Percentiles rank a stretch among this genome's conserved stretches.
Conservation (phyloP, 2,113 vertebrate species). For the Paradoxurus hermaphroditus region DNA sequence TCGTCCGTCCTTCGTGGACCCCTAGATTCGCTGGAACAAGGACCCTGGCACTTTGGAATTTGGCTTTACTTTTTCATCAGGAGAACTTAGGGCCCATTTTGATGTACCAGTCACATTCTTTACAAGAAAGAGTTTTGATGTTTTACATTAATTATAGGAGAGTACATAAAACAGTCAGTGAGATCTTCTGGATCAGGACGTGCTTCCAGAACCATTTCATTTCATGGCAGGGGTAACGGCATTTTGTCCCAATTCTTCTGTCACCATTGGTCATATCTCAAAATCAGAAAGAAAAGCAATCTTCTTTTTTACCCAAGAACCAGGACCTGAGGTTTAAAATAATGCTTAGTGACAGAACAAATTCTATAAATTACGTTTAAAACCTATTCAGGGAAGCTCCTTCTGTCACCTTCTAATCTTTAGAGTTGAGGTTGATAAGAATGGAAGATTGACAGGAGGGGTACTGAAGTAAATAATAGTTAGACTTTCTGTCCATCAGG, state of each 20-base stretch:
- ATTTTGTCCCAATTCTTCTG: not conserved
- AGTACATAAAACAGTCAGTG: not conserved
- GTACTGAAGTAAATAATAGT: not conserved
- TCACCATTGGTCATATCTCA: not conserved
- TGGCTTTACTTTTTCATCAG: not conserved
- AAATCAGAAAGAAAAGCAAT: not conserved
- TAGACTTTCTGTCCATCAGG: not conserved
- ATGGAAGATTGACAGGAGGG: not conserved
- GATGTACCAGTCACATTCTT: not conserved
- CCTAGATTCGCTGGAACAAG: no score
- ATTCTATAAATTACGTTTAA: not conserved
- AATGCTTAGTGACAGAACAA: not conserved
- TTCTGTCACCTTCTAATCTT: not conserved
- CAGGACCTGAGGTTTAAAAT: not conserved
- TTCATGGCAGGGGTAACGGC: not conserved
- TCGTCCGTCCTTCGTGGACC: no score
- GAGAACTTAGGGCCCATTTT: not conserved
- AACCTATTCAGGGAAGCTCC: not conserved
- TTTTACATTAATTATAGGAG: not conserved
- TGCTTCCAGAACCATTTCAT: not conserved
- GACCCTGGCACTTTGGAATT: no score
- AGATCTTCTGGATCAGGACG: not conserved
- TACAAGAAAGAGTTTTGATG: not conserved
- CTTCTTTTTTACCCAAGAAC: not conserved
- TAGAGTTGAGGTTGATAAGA: not conserved